Evolutionary conservation across 37 sponge, comb jelly and placozoan species (phyloP).

Genomic region (Cliona cf. orientalis): DNA sequence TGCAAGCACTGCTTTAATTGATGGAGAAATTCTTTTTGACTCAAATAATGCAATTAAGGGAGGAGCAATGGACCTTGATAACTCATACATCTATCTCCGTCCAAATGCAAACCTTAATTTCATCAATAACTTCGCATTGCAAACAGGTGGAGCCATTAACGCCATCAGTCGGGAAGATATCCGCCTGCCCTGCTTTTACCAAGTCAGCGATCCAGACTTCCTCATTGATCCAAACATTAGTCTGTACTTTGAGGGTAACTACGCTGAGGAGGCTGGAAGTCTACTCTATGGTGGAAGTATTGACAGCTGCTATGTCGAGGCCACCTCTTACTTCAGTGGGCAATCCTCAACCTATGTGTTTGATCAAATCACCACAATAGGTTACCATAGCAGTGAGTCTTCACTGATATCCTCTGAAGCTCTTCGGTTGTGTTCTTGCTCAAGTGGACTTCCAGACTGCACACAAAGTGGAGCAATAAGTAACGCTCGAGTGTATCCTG

Average conservation of each 20-base stretch:
- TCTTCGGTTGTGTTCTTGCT: background rate
- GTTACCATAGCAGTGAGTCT: background rate
- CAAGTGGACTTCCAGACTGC: background rate
- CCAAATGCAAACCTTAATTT: background rate
- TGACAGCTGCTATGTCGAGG: constrained; percentile 10
- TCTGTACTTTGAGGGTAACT: constrained; percentile 10
- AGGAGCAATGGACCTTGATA: background rate
- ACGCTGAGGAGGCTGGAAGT: constrained; percentile 16
- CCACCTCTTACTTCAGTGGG: background rate
- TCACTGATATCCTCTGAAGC: constrained; percentile 12
- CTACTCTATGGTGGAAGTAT: constrained; percentile 19
- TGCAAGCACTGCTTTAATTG: background rate
- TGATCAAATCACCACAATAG: background rate
- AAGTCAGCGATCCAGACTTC: background rate
- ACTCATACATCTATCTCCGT: background rate
- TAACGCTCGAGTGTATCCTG: background rate
- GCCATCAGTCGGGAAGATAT: background rate
- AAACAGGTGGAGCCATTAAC: background rate
- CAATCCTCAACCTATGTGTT: background rate
- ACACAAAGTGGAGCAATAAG: too few relatives aligned
- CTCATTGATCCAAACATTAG: background rate
- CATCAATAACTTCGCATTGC: constrained; percentile 2
- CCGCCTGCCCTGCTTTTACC: constrained; percentile 6
- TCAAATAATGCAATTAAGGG: background rate
- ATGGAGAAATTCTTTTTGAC: background rate